Conservation (phyloP, 2,113 vertebrate genomes). For the Oceanodroma tethys region DNA sequence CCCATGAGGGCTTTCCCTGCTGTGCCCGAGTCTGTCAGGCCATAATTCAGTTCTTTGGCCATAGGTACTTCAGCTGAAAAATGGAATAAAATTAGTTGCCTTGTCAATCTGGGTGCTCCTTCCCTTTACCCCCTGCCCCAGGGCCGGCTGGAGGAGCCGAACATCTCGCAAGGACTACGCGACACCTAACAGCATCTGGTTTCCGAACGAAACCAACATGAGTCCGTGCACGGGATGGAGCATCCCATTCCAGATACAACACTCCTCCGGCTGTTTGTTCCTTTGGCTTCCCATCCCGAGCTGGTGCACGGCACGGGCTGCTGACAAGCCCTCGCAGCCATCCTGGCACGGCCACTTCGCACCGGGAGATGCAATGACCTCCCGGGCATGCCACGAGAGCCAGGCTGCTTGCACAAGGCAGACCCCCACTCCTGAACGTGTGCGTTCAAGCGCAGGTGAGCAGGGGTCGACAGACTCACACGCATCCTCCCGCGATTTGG, state of each 20-base stretch:
- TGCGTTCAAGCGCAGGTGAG: rapidly evolving
- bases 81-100: not conserved
- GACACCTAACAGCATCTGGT: not conserved
- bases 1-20: not conserved
- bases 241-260: not conserved
- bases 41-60: not conserved
- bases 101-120: not conserved
- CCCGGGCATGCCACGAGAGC: not conserved
- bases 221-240: rapidly evolving
- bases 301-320: not conserved
- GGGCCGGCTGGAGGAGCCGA: not conserved
- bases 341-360: not conserved
- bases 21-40: rapidly evolving
- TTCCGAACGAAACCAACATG: not conserved
- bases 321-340: not conserved
- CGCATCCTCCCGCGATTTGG: not conserved
- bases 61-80: not conserved
- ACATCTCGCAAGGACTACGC: not conserved
- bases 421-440: rapidly evolving
- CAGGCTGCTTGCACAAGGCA: not conserved
- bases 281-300: not conserved
- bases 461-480: not conserved
- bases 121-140: not conserved
- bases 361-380: rapidly evolving
- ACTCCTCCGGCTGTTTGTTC: not conserved